Conservation (phyloP, 2,113 vertebrate genomes). For the Gasterosteus aculeatus region DNA sequence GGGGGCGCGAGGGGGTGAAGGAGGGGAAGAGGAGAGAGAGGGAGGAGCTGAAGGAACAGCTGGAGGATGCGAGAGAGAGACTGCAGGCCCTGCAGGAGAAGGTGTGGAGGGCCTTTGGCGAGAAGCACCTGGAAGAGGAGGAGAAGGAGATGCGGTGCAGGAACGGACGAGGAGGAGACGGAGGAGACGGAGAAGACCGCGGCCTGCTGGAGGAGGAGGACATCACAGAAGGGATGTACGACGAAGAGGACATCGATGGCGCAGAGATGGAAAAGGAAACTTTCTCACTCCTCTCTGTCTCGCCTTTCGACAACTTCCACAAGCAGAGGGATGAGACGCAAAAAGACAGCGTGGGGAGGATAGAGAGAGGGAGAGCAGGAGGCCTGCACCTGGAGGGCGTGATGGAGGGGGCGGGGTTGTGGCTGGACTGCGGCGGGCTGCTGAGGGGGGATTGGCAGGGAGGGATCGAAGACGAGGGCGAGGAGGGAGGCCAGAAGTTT, state of each 20-base stretch:
- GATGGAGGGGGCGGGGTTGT: constrained; percentile 71
- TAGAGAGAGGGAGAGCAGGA: constrained; percentile 47
- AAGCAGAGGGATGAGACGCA: constrained; percentile 46
- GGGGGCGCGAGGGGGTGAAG: constrained; percentile 57
- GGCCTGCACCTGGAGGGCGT: constrained; percentile 62
- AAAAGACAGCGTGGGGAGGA: constrained; percentile 46
- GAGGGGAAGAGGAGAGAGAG: constrained; percentile 75
- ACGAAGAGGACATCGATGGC: constrained; percentile 56
- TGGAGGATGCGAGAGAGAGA: constrained; percentile 80
- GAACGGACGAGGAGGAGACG: constrained; percentile 37
- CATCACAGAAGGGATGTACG: constrained; percentile 54
- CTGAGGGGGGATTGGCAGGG: constrained; percentile 75
- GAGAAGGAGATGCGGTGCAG: constrained; percentile 44
- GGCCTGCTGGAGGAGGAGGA: constrained; percentile 62
- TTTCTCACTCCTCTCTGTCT: constrained; percentile 64
- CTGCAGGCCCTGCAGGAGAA: constrained; percentile 82
- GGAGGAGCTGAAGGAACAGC: constrained; percentile 81
- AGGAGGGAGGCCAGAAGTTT: constrained; percentile 78
- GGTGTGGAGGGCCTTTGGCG: constrained; percentile 80
- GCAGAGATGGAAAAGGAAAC: constrained; percentile 62
- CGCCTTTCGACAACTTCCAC: constrained; percentile 60
- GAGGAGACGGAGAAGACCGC: constrained; percentile 42
- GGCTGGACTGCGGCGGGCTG: constrained; percentile 77
- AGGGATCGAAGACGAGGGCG: constrained; percentile 57
- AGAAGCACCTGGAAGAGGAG: constrained; percentile 60